Percentiles rank a stretch among this genome's conserved stretches.
Evolutionary conservation across 2,113 vertebrate species (phyloP).

Genomic region (Galbula dea): DNA sequence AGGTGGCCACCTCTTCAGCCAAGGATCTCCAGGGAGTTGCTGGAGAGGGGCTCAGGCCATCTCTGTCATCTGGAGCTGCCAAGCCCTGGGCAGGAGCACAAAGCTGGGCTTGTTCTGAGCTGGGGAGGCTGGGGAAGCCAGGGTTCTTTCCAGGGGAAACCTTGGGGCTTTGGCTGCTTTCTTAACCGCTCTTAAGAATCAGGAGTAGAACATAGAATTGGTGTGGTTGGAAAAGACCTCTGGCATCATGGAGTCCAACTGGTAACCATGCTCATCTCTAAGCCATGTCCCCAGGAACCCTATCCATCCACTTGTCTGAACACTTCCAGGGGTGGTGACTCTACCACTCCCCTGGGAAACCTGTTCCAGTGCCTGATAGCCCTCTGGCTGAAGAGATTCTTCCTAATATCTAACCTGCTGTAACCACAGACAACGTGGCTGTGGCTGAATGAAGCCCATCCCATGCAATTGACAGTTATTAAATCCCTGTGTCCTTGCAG

Average conservation of each 20-base stretch:
- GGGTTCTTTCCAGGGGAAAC: not conserved
- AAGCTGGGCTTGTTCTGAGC: accelerated
- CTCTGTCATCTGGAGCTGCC: not conserved
- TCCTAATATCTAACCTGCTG: too few relatives aligned
- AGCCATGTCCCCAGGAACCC: too few relatives aligned
- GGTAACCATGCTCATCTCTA: too few relatives aligned
- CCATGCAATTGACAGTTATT: not conserved
- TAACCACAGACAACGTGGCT: accelerated
- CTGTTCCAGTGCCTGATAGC: too few relatives aligned
- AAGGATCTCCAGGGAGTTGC: not conserved
- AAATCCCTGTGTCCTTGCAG: accelerated
- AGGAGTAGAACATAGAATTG: not conserved
- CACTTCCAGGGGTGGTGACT: too few relatives aligned
- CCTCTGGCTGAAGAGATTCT: too few relatives aligned
- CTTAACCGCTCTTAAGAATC: not conserved
- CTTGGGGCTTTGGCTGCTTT: not conserved
- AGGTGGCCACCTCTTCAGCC: not conserved
- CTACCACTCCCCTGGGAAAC: too few relatives aligned
- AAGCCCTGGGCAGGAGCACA: accelerated
- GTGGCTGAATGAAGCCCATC: not conserved
- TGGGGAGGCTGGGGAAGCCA: not conserved
- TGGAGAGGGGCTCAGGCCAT: not conserved
- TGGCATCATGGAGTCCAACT: too few relatives aligned
- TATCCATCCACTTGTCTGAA: too few relatives aligned
- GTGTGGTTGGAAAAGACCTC: too few relatives aligned